These are phyloP conservation scores for Cyclargus thomasi DNA, from an alignment of 1,140 invertebrate species.

Conservation along the genomic window DNA sequence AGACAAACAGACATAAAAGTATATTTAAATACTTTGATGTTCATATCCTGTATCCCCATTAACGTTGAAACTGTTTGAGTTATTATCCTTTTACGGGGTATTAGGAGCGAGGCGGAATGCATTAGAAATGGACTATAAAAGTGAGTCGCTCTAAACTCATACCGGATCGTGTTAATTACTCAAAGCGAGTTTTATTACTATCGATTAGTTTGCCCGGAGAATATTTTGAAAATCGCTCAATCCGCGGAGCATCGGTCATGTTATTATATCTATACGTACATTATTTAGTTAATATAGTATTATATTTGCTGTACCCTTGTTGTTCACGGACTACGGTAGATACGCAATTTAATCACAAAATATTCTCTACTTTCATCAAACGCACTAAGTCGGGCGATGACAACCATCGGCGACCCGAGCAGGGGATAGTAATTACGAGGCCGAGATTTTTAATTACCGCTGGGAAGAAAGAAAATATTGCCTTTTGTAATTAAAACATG, in stretches of 20 bases:
- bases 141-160: background rate
- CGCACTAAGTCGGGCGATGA: background rate
- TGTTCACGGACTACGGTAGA: too few species aligned
- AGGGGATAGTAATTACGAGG: too few species aligned
- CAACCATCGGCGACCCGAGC: background rate
- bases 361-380: background rate
- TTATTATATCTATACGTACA: too few species aligned
- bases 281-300: too few species aligned
- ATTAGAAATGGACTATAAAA: background rate
- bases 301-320: too few species aligned
- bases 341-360: background rate
- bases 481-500: background rate
- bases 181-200: background rate
- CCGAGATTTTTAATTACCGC: background rate
- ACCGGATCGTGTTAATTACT: background rate
- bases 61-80: background rate
- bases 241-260: background rate
- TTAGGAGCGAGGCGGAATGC: background rate
- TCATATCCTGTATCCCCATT: background rate
- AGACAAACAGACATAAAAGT: background rate
- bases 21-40: background rate
- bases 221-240: background rate
- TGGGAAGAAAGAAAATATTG: background rate
- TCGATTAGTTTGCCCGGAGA: background rate
- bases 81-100: background rate